Percentiles rank a stretch among this genome's conserved stretches.
Evolutionary conservation across 2,797 vertebrate genomes (phyloP).

Genomic region (Psittacula derbiana): DNA sequence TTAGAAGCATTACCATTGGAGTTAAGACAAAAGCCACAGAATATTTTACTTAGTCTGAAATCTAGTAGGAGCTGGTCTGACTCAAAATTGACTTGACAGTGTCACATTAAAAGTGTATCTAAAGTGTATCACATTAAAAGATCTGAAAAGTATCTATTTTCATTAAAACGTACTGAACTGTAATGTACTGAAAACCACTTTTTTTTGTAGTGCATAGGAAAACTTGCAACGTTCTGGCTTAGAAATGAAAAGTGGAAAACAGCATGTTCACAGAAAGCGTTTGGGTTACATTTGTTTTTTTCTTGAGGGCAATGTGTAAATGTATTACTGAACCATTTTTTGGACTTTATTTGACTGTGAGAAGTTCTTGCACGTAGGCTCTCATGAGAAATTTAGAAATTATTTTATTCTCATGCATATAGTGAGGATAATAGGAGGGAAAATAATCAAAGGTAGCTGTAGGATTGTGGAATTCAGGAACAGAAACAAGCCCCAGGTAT

Average conservation of each 20-base stretch:
- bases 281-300: neutral
- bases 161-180: neutral
- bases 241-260: neutral
- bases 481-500: neutral
- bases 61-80: neutral
- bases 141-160: neutral
- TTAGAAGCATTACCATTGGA: neutral
- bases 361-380: neutral
- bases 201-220: neutral
- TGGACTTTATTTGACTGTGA: neutral
- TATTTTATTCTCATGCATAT: neutral
- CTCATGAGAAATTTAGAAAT: neutral
- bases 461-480: slow-evolving; percentile 1
- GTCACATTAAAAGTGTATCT: neutral
- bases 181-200: neutral
- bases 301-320: neutral
- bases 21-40: neutral
- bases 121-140: neutral
- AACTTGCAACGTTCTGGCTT: neutral
- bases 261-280: neutral
- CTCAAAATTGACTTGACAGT: neutral
- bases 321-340: neutral
- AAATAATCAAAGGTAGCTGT: neutral
- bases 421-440: neutral
- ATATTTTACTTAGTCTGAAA: slow-evolving; percentile 18